phyloP scores from a whole-genome alignment of 2,113 vertebrate species.

The Indicator maculatus region DNA sequence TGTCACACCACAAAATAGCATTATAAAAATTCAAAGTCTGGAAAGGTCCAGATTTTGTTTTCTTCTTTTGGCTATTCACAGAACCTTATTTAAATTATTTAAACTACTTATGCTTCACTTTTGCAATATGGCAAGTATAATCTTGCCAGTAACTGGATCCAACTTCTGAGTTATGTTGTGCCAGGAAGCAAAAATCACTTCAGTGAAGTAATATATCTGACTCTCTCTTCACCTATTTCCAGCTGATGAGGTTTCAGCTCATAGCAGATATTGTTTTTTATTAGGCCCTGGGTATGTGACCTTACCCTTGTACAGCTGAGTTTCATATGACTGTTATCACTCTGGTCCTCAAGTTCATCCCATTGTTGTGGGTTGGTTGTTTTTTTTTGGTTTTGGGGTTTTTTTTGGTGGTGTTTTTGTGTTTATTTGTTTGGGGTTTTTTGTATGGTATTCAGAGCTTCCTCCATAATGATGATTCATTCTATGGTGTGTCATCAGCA shows the following conservation, averaged over 20 bases:
- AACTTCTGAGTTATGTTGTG: constrained; percentile 5
- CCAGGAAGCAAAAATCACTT: constrained; percentile 27
- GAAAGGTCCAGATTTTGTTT: background rate
- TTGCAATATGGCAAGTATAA: background rate
- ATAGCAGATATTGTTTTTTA: background rate
- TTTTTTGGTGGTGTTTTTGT: no score
- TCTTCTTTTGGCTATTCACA: background rate
- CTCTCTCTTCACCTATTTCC: constrained; percentile 9
- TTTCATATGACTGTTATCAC: constrained; percentile 7
- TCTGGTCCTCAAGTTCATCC: constrained; percentile 14
- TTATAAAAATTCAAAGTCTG: background rate
- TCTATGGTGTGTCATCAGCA: constrained; percentile 46
- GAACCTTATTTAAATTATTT: background rate
- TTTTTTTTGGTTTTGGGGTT: no score
- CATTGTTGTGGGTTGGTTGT: background rate
- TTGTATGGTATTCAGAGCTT: constrained; percentile 19
- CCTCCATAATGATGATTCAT: constrained; percentile 54
- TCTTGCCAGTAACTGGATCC: constrained; percentile 8
- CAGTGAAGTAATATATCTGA: constrained; percentile 7
- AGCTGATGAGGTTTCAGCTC: constrained; percentile 10
- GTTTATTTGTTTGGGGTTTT: background rate
- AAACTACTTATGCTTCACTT: background rate
- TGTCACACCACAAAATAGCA: background rate
- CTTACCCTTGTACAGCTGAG: background rate
- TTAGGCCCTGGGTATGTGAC: background rate